phyloP scores from a whole-genome alignment of 1,140 invertebrate species.

The Drosophila rhopaloa region DNA sequence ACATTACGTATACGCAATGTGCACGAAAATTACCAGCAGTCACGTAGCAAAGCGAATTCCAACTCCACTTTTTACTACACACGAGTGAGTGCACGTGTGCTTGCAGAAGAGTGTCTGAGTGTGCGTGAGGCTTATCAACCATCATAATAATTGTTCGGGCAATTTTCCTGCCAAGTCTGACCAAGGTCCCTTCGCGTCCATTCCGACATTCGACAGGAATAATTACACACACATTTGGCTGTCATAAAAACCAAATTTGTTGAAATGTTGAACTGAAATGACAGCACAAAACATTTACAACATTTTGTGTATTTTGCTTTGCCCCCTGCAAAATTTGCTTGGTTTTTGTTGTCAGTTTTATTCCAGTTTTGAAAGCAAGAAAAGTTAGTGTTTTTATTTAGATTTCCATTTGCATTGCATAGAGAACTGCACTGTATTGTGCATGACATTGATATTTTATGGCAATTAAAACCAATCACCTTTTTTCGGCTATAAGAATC shows the following conservation, averaged over 20 bases:
- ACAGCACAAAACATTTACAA: constrained; percentile 26
- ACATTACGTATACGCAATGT: constrained; percentile 64
- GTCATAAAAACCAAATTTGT: constrained; percentile 51
- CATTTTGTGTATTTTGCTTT: constrained; percentile 19
- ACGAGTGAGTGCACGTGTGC: constrained; percentile 39
- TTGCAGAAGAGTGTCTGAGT: constrained; percentile 7
- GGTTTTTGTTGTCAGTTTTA: constrained; percentile 17
- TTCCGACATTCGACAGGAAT: constrained; percentile 52
- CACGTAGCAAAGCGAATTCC: constrained; percentile 50
- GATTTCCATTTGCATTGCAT: constrained; percentile 10
- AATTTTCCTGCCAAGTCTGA: constrained; percentile 26
- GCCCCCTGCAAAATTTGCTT: neutral
- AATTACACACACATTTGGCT: constrained; percentile 46
- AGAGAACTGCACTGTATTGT: neutral
- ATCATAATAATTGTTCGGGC: constrained; percentile 65
- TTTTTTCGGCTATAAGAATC: neutral
- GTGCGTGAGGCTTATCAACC: constrained; percentile 32
- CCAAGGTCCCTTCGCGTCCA: constrained; percentile 38
- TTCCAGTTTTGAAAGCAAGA: constrained; percentile 1
- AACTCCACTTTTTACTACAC: constrained; percentile 41
- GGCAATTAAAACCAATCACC: neutral
- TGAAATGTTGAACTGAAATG: constrained; percentile 43
- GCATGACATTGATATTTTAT: neutral
- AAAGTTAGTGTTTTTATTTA: constrained; percentile 1
- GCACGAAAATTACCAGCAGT: constrained; percentile 42